Conservation (phyloP, 2,888 invertebrate species). For the Caenorhabditis sp. region DNA sequence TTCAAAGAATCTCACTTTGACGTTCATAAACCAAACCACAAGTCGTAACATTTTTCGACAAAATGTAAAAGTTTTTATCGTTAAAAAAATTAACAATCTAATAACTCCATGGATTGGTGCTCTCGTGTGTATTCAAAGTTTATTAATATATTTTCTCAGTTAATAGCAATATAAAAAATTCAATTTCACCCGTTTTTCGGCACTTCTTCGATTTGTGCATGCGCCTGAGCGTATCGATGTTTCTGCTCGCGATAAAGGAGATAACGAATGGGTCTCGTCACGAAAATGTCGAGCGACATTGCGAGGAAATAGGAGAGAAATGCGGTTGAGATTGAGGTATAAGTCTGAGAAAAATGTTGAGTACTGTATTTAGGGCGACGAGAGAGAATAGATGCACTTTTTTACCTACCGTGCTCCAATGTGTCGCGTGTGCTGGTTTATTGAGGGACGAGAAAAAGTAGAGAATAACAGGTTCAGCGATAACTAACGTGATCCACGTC, state of each 20-base stretch:
- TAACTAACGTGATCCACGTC: conserved; percentile 54
- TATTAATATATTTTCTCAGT: too few relatives aligned
- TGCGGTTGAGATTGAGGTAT: conserved; percentile 58
- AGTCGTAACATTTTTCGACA: too few relatives aligned
- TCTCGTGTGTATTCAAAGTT: too few relatives aligned
- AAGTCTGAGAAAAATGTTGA: conserved; percentile 50
- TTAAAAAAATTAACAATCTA: too few relatives aligned
- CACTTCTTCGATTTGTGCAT: conserved; percentile 11
- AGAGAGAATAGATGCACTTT: too few relatives aligned
- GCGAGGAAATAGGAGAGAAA: conserved; percentile 57
- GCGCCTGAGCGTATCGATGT: conserved; percentile 36
- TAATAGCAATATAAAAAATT: too few relatives aligned
- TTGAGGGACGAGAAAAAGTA: conserved; percentile 69
- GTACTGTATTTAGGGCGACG: too few relatives aligned
- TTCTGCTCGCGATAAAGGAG: conserved; percentile 38
- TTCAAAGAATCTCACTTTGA: too few relatives aligned
- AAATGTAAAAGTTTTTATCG: too few relatives aligned
- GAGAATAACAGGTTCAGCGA: conserved; percentile 66
- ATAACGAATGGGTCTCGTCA: conserved; percentile 60
- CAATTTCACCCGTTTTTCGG: too few relatives aligned
- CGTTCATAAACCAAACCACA: too few relatives aligned
- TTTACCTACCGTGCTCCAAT: conserved; percentile 61
- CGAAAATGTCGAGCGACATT: conserved; percentile 57
- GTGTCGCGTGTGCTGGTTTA: conserved; percentile 66
- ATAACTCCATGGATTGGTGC: too few relatives aligned